A percentile compares a stretch with the other conserved stretches of the same genome.
Conservation (phyloP, 2,888 invertebrate genomes). For the Bugulina stolonifera region DNA sequence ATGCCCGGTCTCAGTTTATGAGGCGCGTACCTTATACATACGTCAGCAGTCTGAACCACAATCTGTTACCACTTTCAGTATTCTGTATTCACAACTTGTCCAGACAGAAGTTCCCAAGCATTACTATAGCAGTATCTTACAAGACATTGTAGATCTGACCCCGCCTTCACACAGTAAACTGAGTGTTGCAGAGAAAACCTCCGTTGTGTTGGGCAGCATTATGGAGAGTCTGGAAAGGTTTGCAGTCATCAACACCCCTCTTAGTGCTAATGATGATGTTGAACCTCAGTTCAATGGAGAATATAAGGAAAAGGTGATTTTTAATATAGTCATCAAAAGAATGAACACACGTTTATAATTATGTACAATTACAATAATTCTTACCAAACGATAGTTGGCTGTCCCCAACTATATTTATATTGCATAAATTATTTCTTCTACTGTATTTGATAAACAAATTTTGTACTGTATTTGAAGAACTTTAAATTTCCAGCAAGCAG, state of each 20-base stretch:
- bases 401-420: too few species aligned
- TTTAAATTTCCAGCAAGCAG: too few species aligned
- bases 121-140: constrained; percentile 32
- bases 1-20: constrained; percentile 48
- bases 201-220: constrained; percentile 44
- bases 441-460: too few species aligned
- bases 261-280: constrained; percentile 34
- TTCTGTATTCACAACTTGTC: constrained; percentile 38
- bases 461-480: too few species aligned
- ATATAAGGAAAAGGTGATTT: constrained; percentile 37
- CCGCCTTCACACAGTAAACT: constrained; percentile 33
- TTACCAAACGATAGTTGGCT: too few species aligned
- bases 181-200: constrained; percentile 47
- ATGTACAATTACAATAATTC: too few species aligned
- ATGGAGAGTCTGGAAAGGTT: constrained; percentile 47
- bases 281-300: constrained; percentile 46
- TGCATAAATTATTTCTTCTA: too few species aligned
- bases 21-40: constrained; percentile 45
- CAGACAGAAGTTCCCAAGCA: constrained; percentile 40
- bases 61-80: constrained; percentile 41
- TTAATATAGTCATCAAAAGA: neutral
- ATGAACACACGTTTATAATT: too few species aligned
- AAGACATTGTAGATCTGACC: constrained; percentile 39
- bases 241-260: constrained; percentile 40
- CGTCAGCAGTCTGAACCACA: constrained; percentile 36